Base-by-base conservation (phyloP, 2,888 invertebrate species). In the Diaphora mendica region DNA sequence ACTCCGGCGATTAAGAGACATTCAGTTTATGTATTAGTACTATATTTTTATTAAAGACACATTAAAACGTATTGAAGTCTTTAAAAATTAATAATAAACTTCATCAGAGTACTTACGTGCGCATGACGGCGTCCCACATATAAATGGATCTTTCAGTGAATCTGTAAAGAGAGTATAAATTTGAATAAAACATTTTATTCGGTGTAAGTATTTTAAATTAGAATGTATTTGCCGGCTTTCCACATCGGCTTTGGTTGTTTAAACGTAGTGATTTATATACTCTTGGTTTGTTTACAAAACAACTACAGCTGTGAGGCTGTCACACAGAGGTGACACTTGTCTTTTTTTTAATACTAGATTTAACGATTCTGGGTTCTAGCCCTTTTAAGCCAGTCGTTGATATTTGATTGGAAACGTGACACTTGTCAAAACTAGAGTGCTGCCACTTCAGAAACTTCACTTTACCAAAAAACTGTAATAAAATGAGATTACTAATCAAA, bases 61-160 rank as follows among this genome's bases (percentile, higher is more conserved):
- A n/a, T 30, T 15, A 26, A 15, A 26, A 59, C 15, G 3, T 59
- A n/a, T 59, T 59, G 30, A 59, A 26, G 3, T 59, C 11, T 23
- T 5, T 51, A n/a, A n/a, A n/a, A n/a, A n/a, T 59, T 55, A 11
- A 9, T 8, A 55, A 59, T 30, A 15, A 13, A 3, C 30, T 67
- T 42, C 20, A 67, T 5, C n/a, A 4, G 8, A 55, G 44, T 77
- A 95, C 96, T 96, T 95, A 97, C 96, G 91, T 87, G 96, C 94
- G 89, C 97, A 97, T 81, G 96, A 94, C 55, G 97, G 97, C 68
- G 96, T 92, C 51, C 97, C 97, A 89, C 97, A 97, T 84, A 97
- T 97, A 81, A 96, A 96, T 0, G 97, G 97, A 92, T 97, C 96
- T 93, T 97, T 97, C 8, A 97, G 91, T 3, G 97, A 97, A 96